Evolutionary conservation across 2,888 invertebrate genomes (phyloP).

Genomic region (Ennomos quercinarius): DNA sequence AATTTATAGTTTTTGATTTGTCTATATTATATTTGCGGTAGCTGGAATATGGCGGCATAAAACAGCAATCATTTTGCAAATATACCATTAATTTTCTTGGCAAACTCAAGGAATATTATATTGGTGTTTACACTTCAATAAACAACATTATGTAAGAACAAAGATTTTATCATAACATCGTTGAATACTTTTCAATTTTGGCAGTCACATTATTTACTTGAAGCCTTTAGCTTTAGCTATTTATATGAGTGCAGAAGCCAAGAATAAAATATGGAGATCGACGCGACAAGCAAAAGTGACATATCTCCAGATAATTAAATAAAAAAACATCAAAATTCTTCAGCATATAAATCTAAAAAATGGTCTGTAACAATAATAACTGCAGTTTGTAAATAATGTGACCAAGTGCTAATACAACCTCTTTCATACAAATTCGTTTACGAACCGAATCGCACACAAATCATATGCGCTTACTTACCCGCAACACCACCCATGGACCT

Average conservation of each 20-base stretch:
- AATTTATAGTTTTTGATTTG: neutral
- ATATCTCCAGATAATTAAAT: neutral
- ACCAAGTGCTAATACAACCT: constrained; percentile 49
- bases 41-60: neutral
- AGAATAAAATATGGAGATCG: neutral
- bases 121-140: constrained; percentile 40
- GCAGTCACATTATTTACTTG: constrained; percentile 69
- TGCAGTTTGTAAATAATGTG: constrained; percentile 57
- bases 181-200: constrained; percentile 76
- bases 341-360: neutral
- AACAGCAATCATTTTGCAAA: neutral
- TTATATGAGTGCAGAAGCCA: neutral
- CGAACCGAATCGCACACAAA: constrained; percentile 59
- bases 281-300: neutral
- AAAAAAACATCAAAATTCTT: neutral
- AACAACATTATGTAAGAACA: constrained; percentile 35
- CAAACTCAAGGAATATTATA: constrained; percentile 26
- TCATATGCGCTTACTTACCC: constrained; percentile 46
- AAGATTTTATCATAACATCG: constrained; percentile 59
- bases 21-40: neutral
- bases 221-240: too few relatives aligned
- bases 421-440: constrained; percentile 45
- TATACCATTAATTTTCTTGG: neutral
- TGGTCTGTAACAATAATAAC: neutral
- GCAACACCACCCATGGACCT: constrained; percentile 42